Conservation (phyloP, 2,888 invertebrate species). For the Pimpla rufipes region DNA sequence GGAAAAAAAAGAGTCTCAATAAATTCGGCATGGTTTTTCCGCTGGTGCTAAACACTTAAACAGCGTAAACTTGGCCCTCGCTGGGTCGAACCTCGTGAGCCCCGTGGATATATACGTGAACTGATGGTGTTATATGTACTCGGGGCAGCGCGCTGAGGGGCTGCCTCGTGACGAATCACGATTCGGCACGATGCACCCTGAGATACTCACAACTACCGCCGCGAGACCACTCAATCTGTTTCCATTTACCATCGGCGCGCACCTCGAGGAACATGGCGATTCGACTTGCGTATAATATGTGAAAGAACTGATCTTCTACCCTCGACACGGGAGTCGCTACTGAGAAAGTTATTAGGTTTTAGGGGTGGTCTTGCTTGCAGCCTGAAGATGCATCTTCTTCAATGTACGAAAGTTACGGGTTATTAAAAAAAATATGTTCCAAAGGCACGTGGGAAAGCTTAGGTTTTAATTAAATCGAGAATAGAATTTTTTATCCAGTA, state of each 20-base stretch:
- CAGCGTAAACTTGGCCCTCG: conserved; percentile 55
- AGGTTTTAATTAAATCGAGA: conserved; percentile 29
- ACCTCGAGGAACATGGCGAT: conserved; percentile 55
- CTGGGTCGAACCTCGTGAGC: conserved; percentile 28
- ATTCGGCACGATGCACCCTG: conserved; percentile 72
- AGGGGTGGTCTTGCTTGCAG: conserved; percentile 40
- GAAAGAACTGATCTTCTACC: conserved; percentile 41
- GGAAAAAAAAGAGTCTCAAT: conserved; percentile 73
- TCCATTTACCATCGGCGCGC: conserved; percentile 65
- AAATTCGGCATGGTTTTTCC: conserved; percentile 80
- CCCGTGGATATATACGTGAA: conserved; percentile 19
- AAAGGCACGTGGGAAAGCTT: conserved; percentile 41
- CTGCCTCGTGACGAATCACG: conserved; percentile 74
- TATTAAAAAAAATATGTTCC: conserved; percentile 4
- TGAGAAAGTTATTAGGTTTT: conserved; percentile 48
- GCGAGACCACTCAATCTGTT: conserved; percentile 72
- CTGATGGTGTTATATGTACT: conserved; percentile 42
- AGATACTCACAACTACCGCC: conserved; percentile 48
- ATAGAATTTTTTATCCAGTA: conserved; percentile 18
- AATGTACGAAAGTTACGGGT: conserved; percentile 19
- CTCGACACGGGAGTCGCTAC: conserved; percentile 32
- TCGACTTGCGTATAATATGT: conserved; percentile 51
- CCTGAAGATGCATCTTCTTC: conserved; percentile 23
- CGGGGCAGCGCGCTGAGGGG: conserved; percentile 46
- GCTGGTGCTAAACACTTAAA: conserved; percentile 72